These are phyloP conservation scores for Papilio glaucus DNA, from an alignment of 1,140 invertebrate genomes.

Conservation along the genomic window DNA sequence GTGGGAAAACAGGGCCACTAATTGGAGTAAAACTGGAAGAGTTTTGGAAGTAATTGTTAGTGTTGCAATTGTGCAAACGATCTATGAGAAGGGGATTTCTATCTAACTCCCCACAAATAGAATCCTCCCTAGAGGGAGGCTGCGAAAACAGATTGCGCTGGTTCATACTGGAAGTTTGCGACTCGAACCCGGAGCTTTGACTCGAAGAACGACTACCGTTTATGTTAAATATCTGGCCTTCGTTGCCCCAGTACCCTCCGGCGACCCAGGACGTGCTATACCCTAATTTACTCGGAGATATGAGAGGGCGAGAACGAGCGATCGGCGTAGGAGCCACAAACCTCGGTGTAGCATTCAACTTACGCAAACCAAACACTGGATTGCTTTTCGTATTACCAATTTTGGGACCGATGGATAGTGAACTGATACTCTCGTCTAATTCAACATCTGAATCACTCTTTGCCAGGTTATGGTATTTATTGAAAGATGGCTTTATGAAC, in stretches of 20 bases:
- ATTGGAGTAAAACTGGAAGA: slow-evolving; percentile 60
- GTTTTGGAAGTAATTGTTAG: slow-evolving; percentile 49
- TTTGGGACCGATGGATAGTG: slow-evolving; percentile 70
- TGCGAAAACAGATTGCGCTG: slow-evolving; percentile 75
- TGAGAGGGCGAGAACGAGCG: slow-evolving; percentile 65
- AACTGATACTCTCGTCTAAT: slow-evolving; percentile 79
- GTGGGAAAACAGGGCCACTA: slow-evolving; percentile 69
- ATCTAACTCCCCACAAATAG: slow-evolving; percentile 70
- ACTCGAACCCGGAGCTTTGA: slow-evolving; percentile 83
- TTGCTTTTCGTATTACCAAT: slow-evolving; percentile 63
- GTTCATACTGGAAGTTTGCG: slow-evolving; percentile 75
- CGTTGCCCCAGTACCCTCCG: slow-evolving; percentile 80
- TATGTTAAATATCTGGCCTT: slow-evolving; percentile 69
- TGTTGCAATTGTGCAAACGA: slow-evolving; percentile 59
- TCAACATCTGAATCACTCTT: slow-evolving; percentile 79
- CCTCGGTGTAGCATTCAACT: slow-evolving; percentile 76
- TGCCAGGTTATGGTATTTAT: slow-evolving; percentile 70
- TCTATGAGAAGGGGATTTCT: slow-evolving; percentile 55
- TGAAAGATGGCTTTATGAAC: slow-evolving; percentile 72
- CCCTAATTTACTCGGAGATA: slow-evolving; percentile 80
- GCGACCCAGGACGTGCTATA: slow-evolving; percentile 81
- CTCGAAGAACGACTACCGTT: slow-evolving; percentile 80
- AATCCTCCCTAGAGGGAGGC: slow-evolving; percentile 75
- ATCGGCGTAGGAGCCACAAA: slow-evolving; percentile 71
- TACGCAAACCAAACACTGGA: slow-evolving; percentile 72